Evolutionary conservation across 2,888 invertebrate genomes (phyloP).

Genomic region (Pachydiplax longipennis): DNA sequence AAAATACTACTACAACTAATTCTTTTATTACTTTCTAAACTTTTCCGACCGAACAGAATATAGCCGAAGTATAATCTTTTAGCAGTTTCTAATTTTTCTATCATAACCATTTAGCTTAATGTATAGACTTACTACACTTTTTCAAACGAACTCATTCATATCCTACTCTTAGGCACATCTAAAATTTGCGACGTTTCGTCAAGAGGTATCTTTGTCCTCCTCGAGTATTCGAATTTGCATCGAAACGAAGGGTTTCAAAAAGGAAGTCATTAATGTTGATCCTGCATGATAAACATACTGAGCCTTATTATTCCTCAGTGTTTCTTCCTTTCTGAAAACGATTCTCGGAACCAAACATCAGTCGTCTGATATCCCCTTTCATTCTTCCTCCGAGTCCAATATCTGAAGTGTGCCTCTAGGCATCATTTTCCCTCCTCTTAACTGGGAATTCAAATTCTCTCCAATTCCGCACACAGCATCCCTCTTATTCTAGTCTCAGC

Average conservation of each 20-base stretch:
- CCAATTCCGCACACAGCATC: background rate
- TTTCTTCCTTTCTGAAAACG: background rate
- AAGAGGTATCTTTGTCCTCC: too few species aligned
- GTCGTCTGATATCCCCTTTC: background rate
- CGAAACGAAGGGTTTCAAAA: background rate
- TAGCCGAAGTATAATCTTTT: too few species aligned
- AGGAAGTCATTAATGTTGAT: background rate
- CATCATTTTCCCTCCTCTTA: background rate
- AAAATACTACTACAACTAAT: too few species aligned
- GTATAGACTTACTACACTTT: too few species aligned
- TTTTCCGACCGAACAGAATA: too few species aligned
- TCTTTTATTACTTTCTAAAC: too few species aligned
- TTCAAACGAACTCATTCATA: too few species aligned
- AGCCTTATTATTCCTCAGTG: background rate
- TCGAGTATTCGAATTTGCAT: background rate
- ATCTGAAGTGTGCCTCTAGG: background rate
- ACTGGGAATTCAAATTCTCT: conserved; percentile 1
- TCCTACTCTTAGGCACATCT: too few species aligned
- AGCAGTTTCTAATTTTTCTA: too few species aligned
- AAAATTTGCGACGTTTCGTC: too few species aligned
- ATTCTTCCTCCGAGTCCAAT: background rate
- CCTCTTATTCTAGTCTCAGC: background rate
- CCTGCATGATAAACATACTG: background rate
- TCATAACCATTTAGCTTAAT: too few species aligned
- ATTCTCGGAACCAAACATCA: background rate